These are phyloP conservation scores for Gymnothorax reevesii DNA, from an alignment of 2,797 vertebrate genomes.

Conservation along the genomic window DNA sequence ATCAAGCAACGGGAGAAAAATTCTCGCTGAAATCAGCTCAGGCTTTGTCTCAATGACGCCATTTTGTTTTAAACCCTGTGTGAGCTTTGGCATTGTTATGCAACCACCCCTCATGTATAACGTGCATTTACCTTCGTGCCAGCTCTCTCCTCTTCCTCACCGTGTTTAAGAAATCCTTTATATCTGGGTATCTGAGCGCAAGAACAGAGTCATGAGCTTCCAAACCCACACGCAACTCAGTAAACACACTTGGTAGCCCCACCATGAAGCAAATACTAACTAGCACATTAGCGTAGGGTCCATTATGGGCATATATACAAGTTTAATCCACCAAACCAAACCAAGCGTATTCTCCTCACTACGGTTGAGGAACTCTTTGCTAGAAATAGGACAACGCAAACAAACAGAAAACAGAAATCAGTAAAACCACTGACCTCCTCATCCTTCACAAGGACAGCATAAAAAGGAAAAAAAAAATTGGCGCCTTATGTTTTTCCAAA, in stretches of 20 bases:
- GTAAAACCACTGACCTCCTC: conserved; percentile 40
- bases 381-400: not conserved
- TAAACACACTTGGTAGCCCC: conserved; percentile 5
- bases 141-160: conserved; percentile 53
- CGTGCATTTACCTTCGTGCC: not conserved
- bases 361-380: not conserved
- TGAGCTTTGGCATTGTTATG: conserved; percentile 35
- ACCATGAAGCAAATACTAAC: not conserved
- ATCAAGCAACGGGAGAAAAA: not conserved
- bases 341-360: not conserved
- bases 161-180: conserved; percentile 74
- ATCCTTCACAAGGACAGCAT: conserved; percentile 40
- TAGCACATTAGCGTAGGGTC: not conserved
- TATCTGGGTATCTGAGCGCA: conserved; percentile 79
- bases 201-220: conserved; percentile 63
- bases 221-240: conserved; percentile 16
- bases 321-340: not conserved
- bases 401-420: not conserved
- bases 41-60: not conserved
- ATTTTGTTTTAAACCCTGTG: not conserved
- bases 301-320: not conserved
- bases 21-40: not conserved
- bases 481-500: not conserved
- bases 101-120: conserved; percentile 8
- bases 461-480: conserved; percentile 22